Percentiles rank a stretch among this genome's conserved stretches.
Evolutionary conservation across 2,113 vertebrate species (phyloP).

Genomic region (Zonotrichia leucophrys): DNA sequence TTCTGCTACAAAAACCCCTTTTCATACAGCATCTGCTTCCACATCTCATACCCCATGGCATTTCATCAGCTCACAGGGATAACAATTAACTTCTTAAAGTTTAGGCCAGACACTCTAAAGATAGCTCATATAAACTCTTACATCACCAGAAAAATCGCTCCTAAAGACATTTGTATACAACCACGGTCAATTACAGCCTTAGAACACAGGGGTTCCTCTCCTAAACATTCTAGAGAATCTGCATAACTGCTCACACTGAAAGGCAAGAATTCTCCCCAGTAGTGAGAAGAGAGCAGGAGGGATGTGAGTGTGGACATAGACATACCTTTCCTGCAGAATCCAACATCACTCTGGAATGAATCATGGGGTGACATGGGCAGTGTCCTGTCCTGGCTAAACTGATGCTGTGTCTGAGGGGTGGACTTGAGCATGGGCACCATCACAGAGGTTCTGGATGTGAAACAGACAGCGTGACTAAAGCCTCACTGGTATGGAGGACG

Average conservation of each 20-base stretch:
- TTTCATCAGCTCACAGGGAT: neutral
- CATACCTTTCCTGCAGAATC: neutral
- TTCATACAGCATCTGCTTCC: neutral
- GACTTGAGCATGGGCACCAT: neutral
- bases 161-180: fast-evolving
- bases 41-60: neutral
- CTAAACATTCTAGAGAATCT: neutral
- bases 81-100: neutral
- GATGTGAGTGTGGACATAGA: neutral
- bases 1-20: neutral
- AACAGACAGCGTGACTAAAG: neutral
- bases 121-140: neutral
- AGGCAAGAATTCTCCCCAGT: neutral
- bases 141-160: neutral
- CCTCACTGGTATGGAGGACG: too few species aligned
- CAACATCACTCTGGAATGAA: too few species aligned
- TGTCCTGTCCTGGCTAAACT: neutral
- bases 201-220: neutral
- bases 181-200: fast-evolving
- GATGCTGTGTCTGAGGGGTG: neutral
- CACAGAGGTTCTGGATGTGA: neutral
- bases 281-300: neutral
- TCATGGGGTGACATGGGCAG: neutral
- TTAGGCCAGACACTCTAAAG: neutral
- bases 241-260: too few species aligned